phyloP scores from a whole-genome alignment of 2,113 vertebrate genomes.

The Microtus ochrogaster region DNA sequence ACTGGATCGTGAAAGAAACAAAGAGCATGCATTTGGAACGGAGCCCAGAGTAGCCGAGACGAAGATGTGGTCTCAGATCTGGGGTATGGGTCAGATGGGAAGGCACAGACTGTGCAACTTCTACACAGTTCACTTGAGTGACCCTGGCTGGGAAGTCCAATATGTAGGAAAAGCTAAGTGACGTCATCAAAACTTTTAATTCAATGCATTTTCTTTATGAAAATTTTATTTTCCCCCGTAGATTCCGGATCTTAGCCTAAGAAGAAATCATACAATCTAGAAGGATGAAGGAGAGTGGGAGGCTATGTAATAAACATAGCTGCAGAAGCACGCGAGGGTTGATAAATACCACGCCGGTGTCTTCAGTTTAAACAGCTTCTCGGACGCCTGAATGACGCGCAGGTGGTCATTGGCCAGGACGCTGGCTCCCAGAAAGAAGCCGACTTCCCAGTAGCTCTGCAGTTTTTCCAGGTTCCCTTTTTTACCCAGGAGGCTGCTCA shows the following conservation, averaged over 20 bases:
- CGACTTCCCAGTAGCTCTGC: slow-evolving; percentile 99
- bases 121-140: neutral
- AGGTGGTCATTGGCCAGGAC: slow-evolving; percentile 96
- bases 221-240: neutral
- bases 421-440: slow-evolving; percentile 97
- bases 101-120: neutral
- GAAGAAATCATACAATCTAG: neutral
- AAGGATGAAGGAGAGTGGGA: neutral
- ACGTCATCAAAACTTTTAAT: neutral
- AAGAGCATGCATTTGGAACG: neutral
- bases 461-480: slow-evolving; percentile 98
- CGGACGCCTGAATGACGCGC: slow-evolving; percentile 96
- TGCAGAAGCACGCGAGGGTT: neutral
- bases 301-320: neutral
- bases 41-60: neutral
- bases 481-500: slow-evolving; percentile 97
- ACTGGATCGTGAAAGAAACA: neutral
- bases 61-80: neutral
- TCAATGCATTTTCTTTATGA: neutral
- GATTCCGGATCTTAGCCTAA: slow-evolving; percentile 15
- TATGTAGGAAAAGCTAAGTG: neutral
- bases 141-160: neutral
- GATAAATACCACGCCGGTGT: slow-evolving; percentile 94
- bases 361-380: slow-evolving; percentile 98
- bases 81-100: neutral